Evolutionary conservation across 1,140 invertebrate genomes (phyloP), one percentile per base, ranked within the genome.

Genomic region (Xylocopa sonorina): DNA sequence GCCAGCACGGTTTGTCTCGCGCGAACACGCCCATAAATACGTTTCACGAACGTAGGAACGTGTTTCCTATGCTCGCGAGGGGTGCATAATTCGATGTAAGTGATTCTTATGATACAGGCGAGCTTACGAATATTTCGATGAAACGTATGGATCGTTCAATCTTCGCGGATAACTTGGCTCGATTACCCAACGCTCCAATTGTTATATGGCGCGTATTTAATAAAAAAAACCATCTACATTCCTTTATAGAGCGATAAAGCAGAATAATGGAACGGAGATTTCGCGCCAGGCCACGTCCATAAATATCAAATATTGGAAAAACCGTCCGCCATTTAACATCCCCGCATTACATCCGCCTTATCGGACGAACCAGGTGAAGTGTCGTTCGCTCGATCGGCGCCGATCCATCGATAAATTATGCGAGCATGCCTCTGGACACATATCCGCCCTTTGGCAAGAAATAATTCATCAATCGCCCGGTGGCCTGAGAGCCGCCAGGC

Each of bases 361-460:
- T 27, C n/a, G 34, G 10, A 16, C 62, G 41, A 38, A n/a, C 12
- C 12, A 18, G 5, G 10, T 38, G 1, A 29, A 51, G 58, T 63
- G 58, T 7, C 29, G 32, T 27, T 18, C 6, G 1, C 5, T 18
- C 43, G 43, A 50, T 73, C 32, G 43, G 50, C 58, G 24, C 51
- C 38, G 73, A 75, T 75, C 21, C 38, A 21, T 10, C 38, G 62
- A 34, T 75, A 67, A 75, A 75, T 55, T 67, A 67, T 43, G n/a
- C n/a, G 14, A 48, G 32, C 27, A 0, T 0, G 24, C 29, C 10
- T 10, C 50, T n/a, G n/a, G n/a, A n/a, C n/a, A n/a, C n/a, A 29
- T 18, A 43, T 50, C n/a, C 5, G 32, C 5, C 32, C 21, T 18
- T 3, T 38, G 21, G 6, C 27, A n/a, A 14, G 27, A 50, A 67